Conservation (phyloP, 2,113 vertebrate genomes). For the Onychostruthus taczanowskii region DNA sequence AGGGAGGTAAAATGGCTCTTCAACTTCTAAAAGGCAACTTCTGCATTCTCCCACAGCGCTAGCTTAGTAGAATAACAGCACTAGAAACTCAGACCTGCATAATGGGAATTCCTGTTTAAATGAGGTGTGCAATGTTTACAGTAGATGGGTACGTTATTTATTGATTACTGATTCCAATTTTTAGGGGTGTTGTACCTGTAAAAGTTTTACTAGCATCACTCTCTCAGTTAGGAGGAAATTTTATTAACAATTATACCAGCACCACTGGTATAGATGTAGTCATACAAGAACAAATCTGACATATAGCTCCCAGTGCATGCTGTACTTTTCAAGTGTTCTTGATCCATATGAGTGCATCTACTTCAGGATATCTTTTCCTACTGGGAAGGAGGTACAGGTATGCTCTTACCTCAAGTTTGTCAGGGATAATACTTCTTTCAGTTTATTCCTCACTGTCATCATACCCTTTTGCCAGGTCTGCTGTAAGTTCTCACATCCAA, state of each 20-base stretch:
- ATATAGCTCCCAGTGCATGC: not conserved
- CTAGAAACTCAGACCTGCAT: not conserved
- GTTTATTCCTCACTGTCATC: not conserved
- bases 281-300: not conserved
- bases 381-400: not conserved
- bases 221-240: not conserved
- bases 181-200: not conserved
- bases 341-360: not conserved
- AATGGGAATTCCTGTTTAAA: not conserved
- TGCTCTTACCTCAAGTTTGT: not conserved
- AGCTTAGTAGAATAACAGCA: not conserved
- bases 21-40: not conserved
- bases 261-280: not conserved
- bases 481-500: not conserved
- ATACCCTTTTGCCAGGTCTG: not conserved
- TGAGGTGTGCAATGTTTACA: not conserved
- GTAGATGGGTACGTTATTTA: not conserved
- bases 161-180: not conserved
- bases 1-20: not conserved
- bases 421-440: not conserved
- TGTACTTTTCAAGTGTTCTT: not conserved
- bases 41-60: not conserved
- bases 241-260: not conserved
- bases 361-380: not conserved
- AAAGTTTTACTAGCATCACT: not conserved